Base-by-base conservation (phyloP, 2,888 invertebrate species). In the Antheraea yamamai region DNA sequence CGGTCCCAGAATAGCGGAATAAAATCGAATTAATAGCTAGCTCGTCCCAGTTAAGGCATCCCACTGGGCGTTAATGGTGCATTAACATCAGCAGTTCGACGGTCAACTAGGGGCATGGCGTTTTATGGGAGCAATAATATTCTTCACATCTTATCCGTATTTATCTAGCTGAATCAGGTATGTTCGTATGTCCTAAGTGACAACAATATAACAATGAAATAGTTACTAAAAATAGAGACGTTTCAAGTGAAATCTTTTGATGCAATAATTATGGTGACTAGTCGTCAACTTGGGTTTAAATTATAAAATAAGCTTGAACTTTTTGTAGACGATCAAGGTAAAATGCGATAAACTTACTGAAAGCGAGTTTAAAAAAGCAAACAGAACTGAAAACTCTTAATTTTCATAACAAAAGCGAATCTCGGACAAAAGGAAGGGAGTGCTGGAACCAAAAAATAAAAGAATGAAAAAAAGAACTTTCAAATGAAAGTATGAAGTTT, bases 81-180 rank as follows among this genome's bases (percentile, higher is more conserved):
- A 70, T 70, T 70, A 70, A 70, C 35, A 70, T 70, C 70, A 70
- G 70, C 70, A 70, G 70, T 70, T 70, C 39, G 39, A 20, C 70
- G 70, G 70, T 70, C 39, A n/a, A 16, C 23, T 70, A n/a, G 39
- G 70, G 39, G 20, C 70, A 39, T 39, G n/a, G 39, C 70, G 70
- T 70, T 70, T 70, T 70, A 70, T 70, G 12, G 6, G 39, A 39
- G 39, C 70, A 70, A 70, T 70, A 70, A 70, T 35, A 70, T 70
- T 39, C 23, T 39, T 35, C 68, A 68, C 26, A 35, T 39, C 70
- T n/a, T 39, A 70, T 70, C 70, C n/a, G 20, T 30, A 16, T 66
- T 30, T 66, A 66, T 66, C 64, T 66, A 6, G 26, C 30, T 66
- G 64, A 66, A 26, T 66, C 23, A 30, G 30, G 64, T 66, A 66